A percentile compares a stretch with the other conserved stretches of the same genome.
Conservation (phyloP, 2,797 vertebrate genomes). For the Poecile montanus region DNA sequence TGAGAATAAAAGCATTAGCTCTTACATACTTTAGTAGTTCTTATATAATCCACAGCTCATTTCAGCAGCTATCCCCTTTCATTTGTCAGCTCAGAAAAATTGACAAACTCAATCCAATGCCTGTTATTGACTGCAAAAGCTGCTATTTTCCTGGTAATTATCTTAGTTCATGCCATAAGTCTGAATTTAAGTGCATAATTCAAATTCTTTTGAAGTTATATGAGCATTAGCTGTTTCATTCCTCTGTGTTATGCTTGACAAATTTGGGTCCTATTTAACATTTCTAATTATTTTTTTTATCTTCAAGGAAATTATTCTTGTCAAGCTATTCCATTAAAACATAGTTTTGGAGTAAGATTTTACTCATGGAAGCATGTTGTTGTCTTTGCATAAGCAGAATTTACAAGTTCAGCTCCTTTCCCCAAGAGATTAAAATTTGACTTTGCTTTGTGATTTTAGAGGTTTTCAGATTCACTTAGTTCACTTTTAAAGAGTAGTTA, state of each 20-base stretch:
- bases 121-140: slow-evolving; percentile 66
- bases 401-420: background rate
- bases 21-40: background rate
- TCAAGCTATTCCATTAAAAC: slow-evolving; percentile 28
- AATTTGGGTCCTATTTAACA: slow-evolving; percentile 46
- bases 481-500: background rate
- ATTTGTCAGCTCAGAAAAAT: slow-evolving; percentile 66
- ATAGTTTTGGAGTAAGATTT: background rate
- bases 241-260: background rate
- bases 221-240: slow-evolving; percentile 29
- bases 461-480: background rate
- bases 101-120: slow-evolving; percentile 64
- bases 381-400: slow-evolving; percentile 13
- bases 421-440: background rate
- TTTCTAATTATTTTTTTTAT: slow-evolving; percentile 4
- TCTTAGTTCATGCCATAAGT: slow-evolving; percentile 54
- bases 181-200: slow-evolving; percentile 63
- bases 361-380: background rate
- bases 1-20: slow-evolving; percentile 57
- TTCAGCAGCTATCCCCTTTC: slow-evolving; percentile 60
- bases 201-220: slow-evolving; percentile 58
- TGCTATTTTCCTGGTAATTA: slow-evolving; percentile 58
- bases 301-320: slow-evolving; percentile 22
- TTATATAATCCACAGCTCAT: slow-evolving; percentile 52
- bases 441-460: slow-evolving; percentile 1